These are phyloP conservation scores for Choloepus didactylus DNA, from an alignment of 2,797 vertebrate genomes.

Conservation along the genomic window DNA sequence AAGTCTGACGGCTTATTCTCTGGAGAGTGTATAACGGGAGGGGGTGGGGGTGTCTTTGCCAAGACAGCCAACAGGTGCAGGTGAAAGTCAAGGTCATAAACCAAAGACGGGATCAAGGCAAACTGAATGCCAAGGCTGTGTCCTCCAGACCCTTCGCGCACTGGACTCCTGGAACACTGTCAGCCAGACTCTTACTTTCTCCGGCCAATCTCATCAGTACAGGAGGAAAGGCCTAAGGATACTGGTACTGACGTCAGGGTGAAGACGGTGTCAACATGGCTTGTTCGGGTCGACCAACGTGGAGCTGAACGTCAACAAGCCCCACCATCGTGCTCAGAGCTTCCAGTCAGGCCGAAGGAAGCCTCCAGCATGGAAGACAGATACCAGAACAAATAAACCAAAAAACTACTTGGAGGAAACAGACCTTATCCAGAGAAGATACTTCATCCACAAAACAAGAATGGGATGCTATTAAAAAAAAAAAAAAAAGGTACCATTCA, in stretches of 20 bases:
- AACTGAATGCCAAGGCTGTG: not conserved
- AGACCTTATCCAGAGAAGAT: not conserved
- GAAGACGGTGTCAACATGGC: not conserved
- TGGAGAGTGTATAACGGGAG: not conserved
- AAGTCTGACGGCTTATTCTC: not conserved
- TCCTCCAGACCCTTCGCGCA: not conserved
- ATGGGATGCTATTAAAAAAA: not conserved
- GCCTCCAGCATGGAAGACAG: not conserved
- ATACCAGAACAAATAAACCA: slow-evolving; percentile 30
- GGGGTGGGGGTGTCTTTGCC: not conserved
- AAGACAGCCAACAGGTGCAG: not conserved
- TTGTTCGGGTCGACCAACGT: not conserved
- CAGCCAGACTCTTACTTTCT: not conserved
- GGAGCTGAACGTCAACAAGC: not conserved
- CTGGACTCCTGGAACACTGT: not conserved
- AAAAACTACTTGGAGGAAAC: not conserved
- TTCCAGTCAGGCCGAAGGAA: not conserved
- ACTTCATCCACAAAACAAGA: not conserved
- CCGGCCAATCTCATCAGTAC: not conserved
- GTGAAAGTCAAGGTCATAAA: not conserved
- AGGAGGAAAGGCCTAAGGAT: not conserved
- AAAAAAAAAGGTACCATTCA: not conserved
- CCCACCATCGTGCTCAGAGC: not conserved
- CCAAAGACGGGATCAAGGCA: not conserved
- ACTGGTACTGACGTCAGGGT: too few relatives aligned